Conservation (phyloP, 2,888 invertebrate species). For the Ormyrus rosae region DNA sequence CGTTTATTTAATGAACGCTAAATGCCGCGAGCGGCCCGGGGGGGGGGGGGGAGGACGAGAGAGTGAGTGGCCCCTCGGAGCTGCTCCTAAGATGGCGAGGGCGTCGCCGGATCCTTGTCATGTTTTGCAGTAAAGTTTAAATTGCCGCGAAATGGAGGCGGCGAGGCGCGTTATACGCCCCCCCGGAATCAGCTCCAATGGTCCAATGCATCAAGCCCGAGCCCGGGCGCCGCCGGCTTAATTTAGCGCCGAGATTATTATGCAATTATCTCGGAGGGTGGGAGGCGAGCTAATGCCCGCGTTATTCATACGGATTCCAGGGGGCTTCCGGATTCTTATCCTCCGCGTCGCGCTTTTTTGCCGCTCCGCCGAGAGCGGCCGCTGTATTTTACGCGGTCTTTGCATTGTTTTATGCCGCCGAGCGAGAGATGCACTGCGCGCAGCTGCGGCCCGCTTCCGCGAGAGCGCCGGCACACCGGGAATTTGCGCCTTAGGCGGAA, state of each 20-base stretch:
- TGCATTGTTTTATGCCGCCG: constrained; percentile 34
- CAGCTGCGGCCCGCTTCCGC: constrained; percentile 12
- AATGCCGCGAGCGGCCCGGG: constrained; percentile 62
- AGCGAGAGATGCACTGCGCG: constrained; percentile 22
- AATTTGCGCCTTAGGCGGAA: constrained; percentile 4
- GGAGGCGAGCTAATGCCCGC: constrained; percentile 15
- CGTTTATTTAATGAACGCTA: constrained; percentile 74
- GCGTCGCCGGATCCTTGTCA: constrained; percentile 59
- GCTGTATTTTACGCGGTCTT: constrained; percentile 10
- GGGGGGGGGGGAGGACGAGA: neutral
- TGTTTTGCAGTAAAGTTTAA: constrained; percentile 64
- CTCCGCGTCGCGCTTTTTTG: neutral
- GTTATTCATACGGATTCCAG: constrained; percentile 37
- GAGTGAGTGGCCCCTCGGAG: constrained; percentile 60
- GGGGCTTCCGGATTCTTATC: neutral
- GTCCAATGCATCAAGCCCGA: constrained; percentile 44
- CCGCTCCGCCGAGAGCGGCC: neutral
- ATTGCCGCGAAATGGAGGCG: constrained; percentile 60
- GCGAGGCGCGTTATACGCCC: neutral
- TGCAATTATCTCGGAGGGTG: constrained; percentile 41
- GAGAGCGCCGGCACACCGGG: neutral
- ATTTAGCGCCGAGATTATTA: constrained; percentile 51
- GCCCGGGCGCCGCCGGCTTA: constrained; percentile 22
- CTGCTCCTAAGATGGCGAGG: constrained; percentile 59
- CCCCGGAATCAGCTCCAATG: constrained; percentile 31